Base-by-base conservation (phyloP, 2,113 vertebrate genomes). In the Atherinomorus stipes region DNA sequence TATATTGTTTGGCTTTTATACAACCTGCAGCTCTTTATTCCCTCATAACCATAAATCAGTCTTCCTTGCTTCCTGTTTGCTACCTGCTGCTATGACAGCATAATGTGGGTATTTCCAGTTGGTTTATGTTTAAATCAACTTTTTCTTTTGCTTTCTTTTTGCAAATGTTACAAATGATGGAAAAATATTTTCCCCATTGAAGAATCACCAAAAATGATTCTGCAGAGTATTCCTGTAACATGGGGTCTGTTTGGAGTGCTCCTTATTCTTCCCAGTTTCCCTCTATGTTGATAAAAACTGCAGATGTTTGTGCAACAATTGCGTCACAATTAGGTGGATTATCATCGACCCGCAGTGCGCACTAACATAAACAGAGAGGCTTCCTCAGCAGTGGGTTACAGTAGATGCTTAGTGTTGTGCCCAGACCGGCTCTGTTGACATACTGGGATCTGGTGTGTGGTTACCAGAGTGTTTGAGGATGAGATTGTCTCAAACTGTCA, bases 1-100 rank as follows among this genome's bases (percentile, higher is more conserved):
- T 66, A 47, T 56, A n/a, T 64, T 50, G 5, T 26, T 68, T 23
- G 60, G 25, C 54, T 69, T 22, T 31, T 61, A 66, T 62, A 15
- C 47, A 25, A 44, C 26, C 25, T 53, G 5, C 21, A 53, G 21
- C 19, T 50, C 76, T 78, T 84, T 49, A 53, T 49, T 44, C 47
- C 22, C 42, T 74, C 52, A 40, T 71, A 37, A 63, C 44, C 72
- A 71, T 80, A 75, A 67, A 84, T 60, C 26, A 23, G 22, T 45
- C 4, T 54, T 45, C 21, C 52, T 21, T 60, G 63, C 62, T 42
- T 74, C 58, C 45, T 38, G 40, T n/a, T 54, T 23, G 72, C 52
- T 23, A 7, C 44, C 57, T 47, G 47, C 49, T 7, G 52, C 49
- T 72, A 62, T 31, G 11, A 60, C 9, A 68, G 47, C 70, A 72